phyloP scores from a whole-genome alignment of 1,140 invertebrate species.

The Psilanteris sp. region DNA sequence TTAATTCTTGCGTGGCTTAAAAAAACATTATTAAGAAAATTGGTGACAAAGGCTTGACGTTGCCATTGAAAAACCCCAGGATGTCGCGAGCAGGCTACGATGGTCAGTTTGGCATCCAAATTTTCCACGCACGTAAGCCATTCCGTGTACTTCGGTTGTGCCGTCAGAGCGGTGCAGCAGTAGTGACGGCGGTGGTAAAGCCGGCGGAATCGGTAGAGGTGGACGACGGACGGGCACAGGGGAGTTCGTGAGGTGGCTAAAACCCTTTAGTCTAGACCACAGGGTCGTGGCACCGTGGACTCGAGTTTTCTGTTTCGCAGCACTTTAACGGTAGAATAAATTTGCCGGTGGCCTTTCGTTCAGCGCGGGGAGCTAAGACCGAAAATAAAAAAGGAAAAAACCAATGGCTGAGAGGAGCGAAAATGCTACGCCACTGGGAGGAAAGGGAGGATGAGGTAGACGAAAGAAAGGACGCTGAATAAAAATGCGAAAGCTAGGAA shows the following conservation, averaged over 20 bases:
- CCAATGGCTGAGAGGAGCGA: slow-evolving; percentile 26
- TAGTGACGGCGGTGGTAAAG: slow-evolving; percentile 9
- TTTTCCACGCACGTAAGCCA: slow-evolving; percentile 41
- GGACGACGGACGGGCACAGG: slow-evolving; percentile 23
- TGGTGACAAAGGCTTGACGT: slow-evolving; percentile 52
- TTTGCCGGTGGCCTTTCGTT: slow-evolving; percentile 63
- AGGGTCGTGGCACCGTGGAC: slow-evolving; percentile 65
- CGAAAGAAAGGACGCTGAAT: slow-evolving; percentile 60
- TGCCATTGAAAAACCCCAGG: slow-evolving; percentile 41
- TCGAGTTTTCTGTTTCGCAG: slow-evolving; percentile 69
- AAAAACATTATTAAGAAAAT: slow-evolving; percentile 56
- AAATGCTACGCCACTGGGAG: slow-evolving; percentile 34
- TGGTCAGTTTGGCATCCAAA: slow-evolving; percentile 36
- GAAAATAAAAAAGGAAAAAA: slow-evolving; percentile 63
- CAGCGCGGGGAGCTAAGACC: slow-evolving; percentile 58
- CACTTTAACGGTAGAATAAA: slow-evolving; percentile 72
- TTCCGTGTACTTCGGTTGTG: slow-evolving; percentile 36
- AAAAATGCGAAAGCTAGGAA: slow-evolving; percentile 55
- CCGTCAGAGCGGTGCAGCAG: slow-evolving; percentile 22
- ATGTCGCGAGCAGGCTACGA: slow-evolving; percentile 41
- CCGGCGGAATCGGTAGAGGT: slow-evolving; percentile 5
- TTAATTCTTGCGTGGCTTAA: slow-evolving; percentile 9
- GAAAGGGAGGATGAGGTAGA: slow-evolving; percentile 25
- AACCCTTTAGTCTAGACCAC: slow-evolving; percentile 78
- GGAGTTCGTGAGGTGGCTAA: slow-evolving; percentile 65